Evolutionary conservation across 2,888 invertebrate genomes (phyloP).

Genomic region (Eucriotettix oculatus): DNA sequence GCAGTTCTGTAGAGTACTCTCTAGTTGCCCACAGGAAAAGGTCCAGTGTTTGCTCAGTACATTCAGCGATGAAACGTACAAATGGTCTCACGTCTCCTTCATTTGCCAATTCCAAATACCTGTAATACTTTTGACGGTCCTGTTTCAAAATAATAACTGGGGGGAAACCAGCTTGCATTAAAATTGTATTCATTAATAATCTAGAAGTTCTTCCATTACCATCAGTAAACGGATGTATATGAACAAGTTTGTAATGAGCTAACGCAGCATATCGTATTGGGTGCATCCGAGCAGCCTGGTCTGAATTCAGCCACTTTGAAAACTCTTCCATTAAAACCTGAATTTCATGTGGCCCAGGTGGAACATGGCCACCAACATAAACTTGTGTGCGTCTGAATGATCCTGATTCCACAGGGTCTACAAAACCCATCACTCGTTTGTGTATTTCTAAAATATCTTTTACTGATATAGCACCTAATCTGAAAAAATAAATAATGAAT

Average conservation of each 20-base stretch:
- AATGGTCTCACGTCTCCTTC: constrained; percentile 91
- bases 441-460: constrained; percentile 87
- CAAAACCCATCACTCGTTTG: constrained; percentile 80
- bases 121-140: constrained; percentile 62
- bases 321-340: constrained; percentile 71
- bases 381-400: constrained; percentile 77
- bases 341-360: constrained; percentile 73
- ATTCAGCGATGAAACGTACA: constrained; percentile 86
- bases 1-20: constrained; percentile 31
- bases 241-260: constrained; percentile 91
- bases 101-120: constrained; percentile 78
- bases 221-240: constrained; percentile 93
- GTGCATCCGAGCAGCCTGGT: constrained; percentile 69
- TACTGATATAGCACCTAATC: constrained; percentile 60
- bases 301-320: constrained; percentile 84
- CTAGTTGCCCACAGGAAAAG: constrained; percentile 72
- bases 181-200: constrained; percentile 85
- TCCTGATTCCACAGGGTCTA: constrained; percentile 85
- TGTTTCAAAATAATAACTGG: constrained; percentile 89
- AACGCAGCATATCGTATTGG: constrained; percentile 86
- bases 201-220: constrained; percentile 94
- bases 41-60: constrained; percentile 77
- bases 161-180: constrained; percentile 91
- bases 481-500: constrained; percentile 19
- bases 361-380: constrained; percentile 88